These are phyloP conservation scores for Cyaniris semiargus DNA, from an alignment of 2,888 invertebrate species.

Conservation along the genomic window DNA sequence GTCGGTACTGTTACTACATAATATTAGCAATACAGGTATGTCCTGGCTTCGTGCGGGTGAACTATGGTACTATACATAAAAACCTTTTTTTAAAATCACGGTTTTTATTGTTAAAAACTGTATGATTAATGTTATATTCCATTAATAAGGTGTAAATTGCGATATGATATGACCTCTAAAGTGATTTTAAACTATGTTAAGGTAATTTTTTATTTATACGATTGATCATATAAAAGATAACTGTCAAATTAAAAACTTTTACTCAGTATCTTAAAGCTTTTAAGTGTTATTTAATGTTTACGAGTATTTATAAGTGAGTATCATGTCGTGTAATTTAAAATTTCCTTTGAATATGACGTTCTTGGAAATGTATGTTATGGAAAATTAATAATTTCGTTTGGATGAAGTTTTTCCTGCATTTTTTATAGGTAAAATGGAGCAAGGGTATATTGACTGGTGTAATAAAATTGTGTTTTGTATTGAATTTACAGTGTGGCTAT, in stretches of 20 bases:
- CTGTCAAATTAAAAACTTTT: not conserved
- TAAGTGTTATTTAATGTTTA: not conserved
- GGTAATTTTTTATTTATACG: too few relatives aligned
- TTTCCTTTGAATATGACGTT: not conserved
- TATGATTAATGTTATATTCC: too few relatives aligned
- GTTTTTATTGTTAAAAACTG: too few relatives aligned
- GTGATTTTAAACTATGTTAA: too few relatives aligned
- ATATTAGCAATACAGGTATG: not conserved
- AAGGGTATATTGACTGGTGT: not conserved
- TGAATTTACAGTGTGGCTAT: too few relatives aligned
- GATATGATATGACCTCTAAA: too few relatives aligned
- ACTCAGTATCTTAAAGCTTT: not conserved
- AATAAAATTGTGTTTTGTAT: not conserved
- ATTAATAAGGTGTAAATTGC: too few relatives aligned
- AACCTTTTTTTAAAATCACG: too few relatives aligned
- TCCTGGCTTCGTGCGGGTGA: not conserved
- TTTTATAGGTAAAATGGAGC: not conserved
- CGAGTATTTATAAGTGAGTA: not conserved
- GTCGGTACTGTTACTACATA: not conserved
- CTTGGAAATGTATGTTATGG: constrained; percentile 10
- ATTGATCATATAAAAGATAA: not conserved
- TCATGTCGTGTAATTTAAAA: not conserved
- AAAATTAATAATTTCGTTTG: constrained; percentile 24
- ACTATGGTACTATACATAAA: too few relatives aligned
- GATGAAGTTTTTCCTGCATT: constrained; percentile 8